Conservation (phyloP, 2,888 invertebrate species). For the Notodonta dromedarius region DNA sequence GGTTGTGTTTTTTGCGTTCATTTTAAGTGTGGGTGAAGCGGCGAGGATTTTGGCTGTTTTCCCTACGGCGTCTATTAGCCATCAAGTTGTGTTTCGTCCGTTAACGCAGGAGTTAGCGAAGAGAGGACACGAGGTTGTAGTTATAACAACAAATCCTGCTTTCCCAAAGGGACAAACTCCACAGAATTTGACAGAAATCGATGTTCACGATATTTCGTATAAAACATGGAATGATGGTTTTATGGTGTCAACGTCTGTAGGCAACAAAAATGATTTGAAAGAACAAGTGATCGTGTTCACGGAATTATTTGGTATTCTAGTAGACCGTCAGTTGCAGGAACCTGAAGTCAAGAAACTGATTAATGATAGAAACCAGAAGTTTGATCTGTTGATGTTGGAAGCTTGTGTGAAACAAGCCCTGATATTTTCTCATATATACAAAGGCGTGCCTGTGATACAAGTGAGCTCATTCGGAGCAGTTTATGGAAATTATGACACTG, state of each 20-base stretch:
- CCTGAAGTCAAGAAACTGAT: slow-evolving; percentile 36
- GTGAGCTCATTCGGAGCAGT: slow-evolving; percentile 45
- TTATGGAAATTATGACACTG: slow-evolving; percentile 24
- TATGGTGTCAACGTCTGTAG: slow-evolving; percentile 16
- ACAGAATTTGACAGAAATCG: slow-evolving; percentile 64
- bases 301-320: slow-evolving; percentile 11
- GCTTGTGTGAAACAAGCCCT: slow-evolving; percentile 26
- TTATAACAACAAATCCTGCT: slow-evolving; percentile 62
- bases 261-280: slow-evolving; percentile 22
- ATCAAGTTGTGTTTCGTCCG: slow-evolving; percentile 62
- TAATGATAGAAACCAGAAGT: slow-evolving; percentile 19
- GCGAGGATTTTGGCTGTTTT: slow-evolving; percentile 61
- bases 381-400: slow-evolving; percentile 39
- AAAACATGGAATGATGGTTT: slow-evolving; percentile 19
- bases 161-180: slow-evolving; percentile 41
- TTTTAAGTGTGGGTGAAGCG: slow-evolving; percentile 19
- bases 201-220: slow-evolving; percentile 52
- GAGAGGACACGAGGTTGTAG: slow-evolving; percentile 66
- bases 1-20: not conserved
- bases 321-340: slow-evolving; percentile 31
- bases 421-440: slow-evolving; percentile 34
- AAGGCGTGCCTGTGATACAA: slow-evolving; percentile 38
- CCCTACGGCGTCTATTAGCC: slow-evolving; percentile 65
- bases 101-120: slow-evolving; percentile 59
- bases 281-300: slow-evolving; percentile 15